These are phyloP conservation scores for Bombus sibiricus DNA, from an alignment of 1,140 invertebrate species.

Conservation along the genomic window DNA sequence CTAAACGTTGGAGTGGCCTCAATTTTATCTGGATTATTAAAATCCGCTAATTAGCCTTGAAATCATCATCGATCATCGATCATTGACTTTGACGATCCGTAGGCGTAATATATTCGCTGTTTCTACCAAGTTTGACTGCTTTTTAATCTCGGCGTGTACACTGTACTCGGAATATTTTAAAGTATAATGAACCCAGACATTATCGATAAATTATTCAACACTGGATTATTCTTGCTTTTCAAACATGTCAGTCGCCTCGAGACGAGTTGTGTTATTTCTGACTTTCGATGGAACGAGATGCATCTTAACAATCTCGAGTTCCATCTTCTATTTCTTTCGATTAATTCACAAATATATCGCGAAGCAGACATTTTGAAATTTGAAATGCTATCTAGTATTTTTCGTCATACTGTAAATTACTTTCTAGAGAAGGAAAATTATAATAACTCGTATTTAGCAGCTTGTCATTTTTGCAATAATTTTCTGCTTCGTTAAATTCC, in stretches of 20 bases:
- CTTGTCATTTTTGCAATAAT: too few relatives aligned
- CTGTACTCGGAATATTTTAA: conserved; percentile 13
- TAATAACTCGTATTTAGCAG: too few relatives aligned
- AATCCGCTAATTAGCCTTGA: background rate
- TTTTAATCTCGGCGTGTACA: background rate
- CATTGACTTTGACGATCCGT: too few relatives aligned
- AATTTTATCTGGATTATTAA: background rate
- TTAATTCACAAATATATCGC: background rate
- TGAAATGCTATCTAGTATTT: too few relatives aligned
- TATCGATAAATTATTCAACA: conserved; percentile 22
- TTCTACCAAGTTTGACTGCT: background rate
- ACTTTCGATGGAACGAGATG: background rate
- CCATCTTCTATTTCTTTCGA: background rate
- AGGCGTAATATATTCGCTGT: background rate
- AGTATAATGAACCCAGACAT: conserved; percentile 1
- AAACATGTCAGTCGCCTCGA: background rate
- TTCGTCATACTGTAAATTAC: too few relatives aligned
- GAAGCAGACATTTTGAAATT: too few relatives aligned
- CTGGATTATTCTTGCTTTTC: background rate
- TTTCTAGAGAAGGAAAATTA: too few relatives aligned
- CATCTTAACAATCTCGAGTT: background rate
- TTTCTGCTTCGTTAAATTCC: too few relatives aligned
- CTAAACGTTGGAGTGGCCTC: too few relatives aligned
- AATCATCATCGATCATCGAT: background rate
- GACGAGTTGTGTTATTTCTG: too few relatives aligned